Percentiles rank a stretch among this genome's conserved stretches.
phyloP scores from a whole-genome alignment of 2,113 vertebrate genomes.

The Caretta caretta region DNA sequence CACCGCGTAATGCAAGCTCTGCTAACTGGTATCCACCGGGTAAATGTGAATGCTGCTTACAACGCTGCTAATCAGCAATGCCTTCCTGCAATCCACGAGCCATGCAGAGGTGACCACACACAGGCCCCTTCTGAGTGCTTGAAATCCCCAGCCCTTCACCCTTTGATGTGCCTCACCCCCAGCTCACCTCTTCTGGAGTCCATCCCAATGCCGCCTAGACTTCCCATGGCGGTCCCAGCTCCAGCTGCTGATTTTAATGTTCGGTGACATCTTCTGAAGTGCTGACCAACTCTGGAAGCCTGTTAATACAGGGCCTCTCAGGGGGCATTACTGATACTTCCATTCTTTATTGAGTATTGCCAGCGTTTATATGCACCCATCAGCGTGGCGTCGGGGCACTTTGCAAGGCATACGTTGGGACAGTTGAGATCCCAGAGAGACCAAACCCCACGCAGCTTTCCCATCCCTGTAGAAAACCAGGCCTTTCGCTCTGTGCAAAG shows the following conservation, averaged over 20 bases:
- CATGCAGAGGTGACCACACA: neutral
- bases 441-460: rapidly evolving
- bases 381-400: neutral
- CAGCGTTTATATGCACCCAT: neutral
- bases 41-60: too few species aligned
- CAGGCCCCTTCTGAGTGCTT: rapidly evolving
- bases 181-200: neutral
- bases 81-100: neutral
- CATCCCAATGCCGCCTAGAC: neutral
- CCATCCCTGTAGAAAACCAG: neutral
- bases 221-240: rapidly evolving
- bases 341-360: rapidly evolving
- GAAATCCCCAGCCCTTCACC: neutral
- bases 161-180: neutral
- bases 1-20: too few species aligned
- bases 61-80: rapidly evolving
- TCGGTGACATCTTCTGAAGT: rapidly evolving
- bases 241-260: rapidly evolving
- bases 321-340: rapidly evolving
- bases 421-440: neutral
- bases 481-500: neutral
- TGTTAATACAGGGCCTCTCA: rapidly evolving
- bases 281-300: rapidly evolving
- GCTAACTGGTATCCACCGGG: too few species aligned
- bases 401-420: neutral